Percentiles rank a stretch among this genome's conserved stretches.
Conservation (phyloP, 2,888 invertebrate genomes). For the Dryococelus australis region DNA sequence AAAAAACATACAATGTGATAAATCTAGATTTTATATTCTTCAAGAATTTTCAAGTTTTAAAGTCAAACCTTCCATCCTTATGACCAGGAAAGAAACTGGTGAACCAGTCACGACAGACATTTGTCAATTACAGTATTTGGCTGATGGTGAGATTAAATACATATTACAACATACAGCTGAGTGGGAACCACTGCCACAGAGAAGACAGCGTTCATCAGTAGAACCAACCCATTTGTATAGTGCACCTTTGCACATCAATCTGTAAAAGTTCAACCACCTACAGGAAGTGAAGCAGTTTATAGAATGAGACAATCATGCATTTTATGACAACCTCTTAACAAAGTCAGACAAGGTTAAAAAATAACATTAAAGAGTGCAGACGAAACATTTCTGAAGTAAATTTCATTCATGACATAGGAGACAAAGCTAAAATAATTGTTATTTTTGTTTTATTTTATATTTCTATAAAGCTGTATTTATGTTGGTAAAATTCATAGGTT, state of each 20-base stretch:
- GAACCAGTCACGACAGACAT: not conserved
- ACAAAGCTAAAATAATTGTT: too few relatives aligned
- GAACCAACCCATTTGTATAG: not conserved
- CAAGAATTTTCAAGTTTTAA: not conserved
- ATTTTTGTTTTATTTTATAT: too few relatives aligned
- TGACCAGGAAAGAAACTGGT: not conserved
- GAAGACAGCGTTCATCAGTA: not conserved
- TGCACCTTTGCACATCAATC: not conserved
- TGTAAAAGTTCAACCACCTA: not conserved
- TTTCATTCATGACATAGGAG: too few relatives aligned
- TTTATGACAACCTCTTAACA: not conserved
- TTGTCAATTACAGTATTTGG: not conserved
- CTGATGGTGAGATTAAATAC: not conserved
- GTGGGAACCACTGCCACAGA: not conserved
- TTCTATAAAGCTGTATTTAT: too few relatives aligned
- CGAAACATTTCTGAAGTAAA: too few relatives aligned
- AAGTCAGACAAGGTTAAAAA: too few relatives aligned
- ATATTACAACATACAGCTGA: not conserved
- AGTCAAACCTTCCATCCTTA: not conserved
- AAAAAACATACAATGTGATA: not conserved
- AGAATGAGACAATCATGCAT: not conserved
- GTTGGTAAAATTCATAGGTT: too few relatives aligned
- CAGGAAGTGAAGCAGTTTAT: not conserved
- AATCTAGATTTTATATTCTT: not conserved
- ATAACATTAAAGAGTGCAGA: too few relatives aligned